Base-by-base conservation (phyloP, 2,113 vertebrate species). In the Myotis brandtii region DNA sequence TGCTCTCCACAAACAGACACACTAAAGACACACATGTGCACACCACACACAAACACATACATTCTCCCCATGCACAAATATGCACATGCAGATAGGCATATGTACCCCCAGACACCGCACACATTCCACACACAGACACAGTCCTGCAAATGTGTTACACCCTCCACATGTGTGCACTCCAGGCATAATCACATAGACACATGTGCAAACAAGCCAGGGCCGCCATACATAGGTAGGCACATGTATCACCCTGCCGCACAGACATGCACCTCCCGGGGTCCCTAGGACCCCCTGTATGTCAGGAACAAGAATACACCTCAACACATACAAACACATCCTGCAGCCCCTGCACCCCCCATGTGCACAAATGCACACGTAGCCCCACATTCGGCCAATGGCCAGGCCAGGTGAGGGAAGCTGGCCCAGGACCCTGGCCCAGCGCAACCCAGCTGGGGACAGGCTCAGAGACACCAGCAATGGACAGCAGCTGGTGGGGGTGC, bases 221-320 rank as follows among this genome's bases (percentile, higher is more conserved):
- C 1, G 0, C 67, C 1, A 6, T 9, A 73, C n/a, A 48, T 37
- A 25, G 0, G 4, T 9, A 25, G 17, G 10, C 40, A 4, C 34
- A 23, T 2, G 27, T 11, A 4, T 34, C 43, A 34, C 11, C 27
- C 59, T 9, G 32, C 69, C 48, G 69, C 16, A 14, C 18, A 2
- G 14, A 32, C 3, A 13, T 20, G 54, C 18, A 17, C 9, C 32
- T 30, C 69, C 62, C 0, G 0, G 37, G 43, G 12, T 21, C 54
- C 70, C n/a, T 34, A 6, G 32, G 25, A 30, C 3, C 27, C 50
- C 12, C 0, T 62, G 0, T 17, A 3, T 30, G 11, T 46, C 21
- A 3, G 8, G 17, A 20, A 43, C 9, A 11, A 56, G 37, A 46
- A 30, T 73, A 27, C 0, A 0, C 25, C 6, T 52, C 16, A 14